Percentiles rank a stretch among this genome's conserved stretches.
Conservation (phyloP, 2,888 invertebrate genomes). For the Halocaridina rubra region DNA sequence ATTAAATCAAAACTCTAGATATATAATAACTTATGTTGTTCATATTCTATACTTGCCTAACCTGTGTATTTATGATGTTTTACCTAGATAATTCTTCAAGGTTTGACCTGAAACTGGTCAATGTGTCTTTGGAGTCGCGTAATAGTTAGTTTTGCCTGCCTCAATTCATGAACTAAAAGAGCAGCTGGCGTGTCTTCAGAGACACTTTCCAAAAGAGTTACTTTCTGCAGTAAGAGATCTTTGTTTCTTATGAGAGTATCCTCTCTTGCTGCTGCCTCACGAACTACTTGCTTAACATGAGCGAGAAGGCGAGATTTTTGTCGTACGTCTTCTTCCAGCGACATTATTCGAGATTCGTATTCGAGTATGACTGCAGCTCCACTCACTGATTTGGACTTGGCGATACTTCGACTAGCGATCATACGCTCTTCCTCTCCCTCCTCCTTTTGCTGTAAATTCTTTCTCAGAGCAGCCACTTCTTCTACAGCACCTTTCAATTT, state of each 20-base stretch:
- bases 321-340: constrained; percentile 44
- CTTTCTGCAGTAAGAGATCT: constrained; percentile 24
- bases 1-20: too few relatives aligned
- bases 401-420: background rate
- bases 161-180: constrained; percentile 35
- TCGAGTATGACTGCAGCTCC: constrained; percentile 50
- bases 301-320: constrained; percentile 44
- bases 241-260: constrained; percentile 34
- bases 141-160: constrained; percentile 51
- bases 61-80: too few relatives aligned
- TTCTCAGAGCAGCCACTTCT: constrained; percentile 35
- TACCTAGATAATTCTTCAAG: too few relatives aligned
- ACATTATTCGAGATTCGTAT: constrained; percentile 36
- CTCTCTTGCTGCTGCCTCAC: constrained; percentile 47
- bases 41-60: too few relatives aligned
- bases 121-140: constrained; percentile 48
- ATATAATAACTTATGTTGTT: too few relatives aligned
- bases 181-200: constrained; percentile 55
- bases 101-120: constrained; percentile 23
- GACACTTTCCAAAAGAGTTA: constrained; percentile 43
- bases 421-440: constrained; percentile 33
- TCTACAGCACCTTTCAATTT: constrained; percentile 32
- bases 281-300: constrained; percentile 54
- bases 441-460: constrained; percentile 28
- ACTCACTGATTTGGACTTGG: background rate